phyloP scores from a whole-genome alignment of 2,113 vertebrate species.

The Galemys pyrenaicus region DNA sequence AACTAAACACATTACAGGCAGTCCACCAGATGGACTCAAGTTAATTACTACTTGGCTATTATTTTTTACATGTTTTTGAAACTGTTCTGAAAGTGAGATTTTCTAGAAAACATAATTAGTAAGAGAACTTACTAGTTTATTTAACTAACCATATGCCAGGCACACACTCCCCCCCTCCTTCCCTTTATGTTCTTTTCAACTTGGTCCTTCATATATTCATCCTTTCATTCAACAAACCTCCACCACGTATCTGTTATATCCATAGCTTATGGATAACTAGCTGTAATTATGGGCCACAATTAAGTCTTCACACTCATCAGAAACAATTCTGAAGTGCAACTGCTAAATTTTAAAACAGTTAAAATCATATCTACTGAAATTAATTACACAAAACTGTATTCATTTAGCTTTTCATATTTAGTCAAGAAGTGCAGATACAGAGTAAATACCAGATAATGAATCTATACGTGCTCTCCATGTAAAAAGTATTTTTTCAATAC shows the following conservation, averaged over 20 bases:
- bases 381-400: constrained; percentile 25
- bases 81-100: constrained; percentile 85
- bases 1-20: constrained; percentile 88
- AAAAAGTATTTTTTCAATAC: constrained; percentile 65
- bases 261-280: background rate
- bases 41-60: constrained; percentile 86
- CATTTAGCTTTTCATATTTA: constrained; percentile 48
- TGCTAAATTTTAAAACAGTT: constrained; percentile 63
- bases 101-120: constrained; percentile 75
- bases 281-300: constrained; percentile 53
- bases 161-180: constrained; percentile 74
- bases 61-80: constrained; percentile 83
- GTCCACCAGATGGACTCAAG: constrained; percentile 85
- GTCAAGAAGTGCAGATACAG: constrained; percentile 1
- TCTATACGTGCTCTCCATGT: constrained; percentile 22
- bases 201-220: constrained; percentile 25
- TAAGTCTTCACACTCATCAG: constrained; percentile 47
- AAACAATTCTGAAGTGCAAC: constrained; percentile 55
- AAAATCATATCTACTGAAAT: constrained; percentile 54
- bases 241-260: background rate
- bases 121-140: constrained; percentile 59
- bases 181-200: constrained; percentile 73
- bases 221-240: constrained; percentile 17
- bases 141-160: background rate
- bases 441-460: constrained; percentile 44